These are phyloP conservation scores for Drosophila fungiperda DNA, from an alignment of 2,888 invertebrate species.

Conservation along the genomic window DNA sequence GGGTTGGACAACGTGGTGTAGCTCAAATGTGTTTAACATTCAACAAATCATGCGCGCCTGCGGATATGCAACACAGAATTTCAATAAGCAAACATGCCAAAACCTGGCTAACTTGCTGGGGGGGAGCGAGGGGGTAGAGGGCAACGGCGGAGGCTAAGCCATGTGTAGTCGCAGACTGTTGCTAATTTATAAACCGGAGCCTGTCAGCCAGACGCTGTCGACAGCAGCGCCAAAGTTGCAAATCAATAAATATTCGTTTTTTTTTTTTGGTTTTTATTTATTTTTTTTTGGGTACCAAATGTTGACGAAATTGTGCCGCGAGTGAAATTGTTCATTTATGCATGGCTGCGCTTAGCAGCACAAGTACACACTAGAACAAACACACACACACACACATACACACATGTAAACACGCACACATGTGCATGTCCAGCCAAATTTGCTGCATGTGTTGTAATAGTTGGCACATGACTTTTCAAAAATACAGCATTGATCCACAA, in stretches of 20 bases:
- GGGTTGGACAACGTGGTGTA: slow-evolving; percentile 13
- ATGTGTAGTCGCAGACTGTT: slow-evolving; percentile 54
- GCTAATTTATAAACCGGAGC: slow-evolving; percentile 75
- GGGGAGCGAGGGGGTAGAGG: neutral
- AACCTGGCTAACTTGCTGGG: slow-evolving; percentile 17
- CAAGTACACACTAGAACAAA: slow-evolving; percentile 32
- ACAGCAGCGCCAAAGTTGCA: slow-evolving; percentile 64
- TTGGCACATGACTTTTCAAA: slow-evolving; percentile 65
- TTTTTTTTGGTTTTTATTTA: slow-evolving; percentile 8
- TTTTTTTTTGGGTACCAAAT: slow-evolving; percentile 57
- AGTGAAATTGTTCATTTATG: slow-evolving; percentile 79
- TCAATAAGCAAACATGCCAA: slow-evolving; percentile 75
- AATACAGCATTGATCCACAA: slow-evolving; percentile 23
- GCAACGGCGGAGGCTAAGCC: neutral
- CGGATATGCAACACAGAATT: slow-evolving; percentile 80
- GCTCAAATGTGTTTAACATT: slow-evolving; percentile 64
- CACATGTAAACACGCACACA: slow-evolving; percentile 19
- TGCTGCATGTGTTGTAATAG: slow-evolving; percentile 65
- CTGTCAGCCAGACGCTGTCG: slow-evolving; percentile 51
- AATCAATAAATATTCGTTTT: slow-evolving; percentile 75
- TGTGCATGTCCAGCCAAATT: slow-evolving; percentile 40
- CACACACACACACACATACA: slow-evolving; percentile 9
- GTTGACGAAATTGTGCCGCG: slow-evolving; percentile 75
- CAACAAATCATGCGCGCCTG: slow-evolving; percentile 79
- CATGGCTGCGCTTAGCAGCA: slow-evolving; percentile 72